A percentile compares a stretch with the other conserved stretches of the same genome.
phyloP scores from a whole-genome alignment of 1,140 invertebrate species.

The Diorhabda sublineata region DNA sequence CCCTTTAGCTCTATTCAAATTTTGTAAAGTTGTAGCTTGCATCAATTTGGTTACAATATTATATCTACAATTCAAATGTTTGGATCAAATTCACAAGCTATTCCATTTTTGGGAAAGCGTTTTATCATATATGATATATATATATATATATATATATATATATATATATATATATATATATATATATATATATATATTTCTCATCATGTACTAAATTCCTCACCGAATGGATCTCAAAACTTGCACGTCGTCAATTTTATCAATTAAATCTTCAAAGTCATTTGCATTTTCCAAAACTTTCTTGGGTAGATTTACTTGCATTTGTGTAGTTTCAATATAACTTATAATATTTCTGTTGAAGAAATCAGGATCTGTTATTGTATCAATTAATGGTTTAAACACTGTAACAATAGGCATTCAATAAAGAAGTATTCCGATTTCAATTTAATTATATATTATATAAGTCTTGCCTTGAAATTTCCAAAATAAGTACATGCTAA shows the following conservation, averaged over 20 bases:
- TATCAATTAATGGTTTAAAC: slow-evolving; percentile 75
- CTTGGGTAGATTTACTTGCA: slow-evolving; percentile 71
- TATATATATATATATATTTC: too few relatives aligned
- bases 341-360: slow-evolving; percentile 83
- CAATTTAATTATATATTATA: not conserved
- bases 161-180: not conserved
- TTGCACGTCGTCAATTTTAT: slow-evolving; percentile 74
- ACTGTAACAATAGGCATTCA: slow-evolving; percentile 56
- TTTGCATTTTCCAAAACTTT: slow-evolving; percentile 83
- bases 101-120: too few relatives aligned
- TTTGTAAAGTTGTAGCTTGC: slow-evolving; percentile 88
- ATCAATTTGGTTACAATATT: slow-evolving; percentile 89
- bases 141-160: too few relatives aligned
- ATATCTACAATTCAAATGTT: slow-evolving; percentile 55
- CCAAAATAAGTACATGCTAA: slow-evolving; percentile 47
- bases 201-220: slow-evolving; percentile 7
- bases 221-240: slow-evolving; percentile 76
- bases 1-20: slow-evolving; percentile 78
- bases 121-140: too few relatives aligned
- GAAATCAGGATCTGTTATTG: slow-evolving; percentile 84
- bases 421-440: not conserved
- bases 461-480: not conserved
- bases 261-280: slow-evolving; percentile 87
- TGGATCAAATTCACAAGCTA: too few relatives aligned
- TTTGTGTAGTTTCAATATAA: slow-evolving; percentile 75